Conservation (phyloP, 2,888 invertebrate genomes). For the Coleophora flavipennella region DNA sequence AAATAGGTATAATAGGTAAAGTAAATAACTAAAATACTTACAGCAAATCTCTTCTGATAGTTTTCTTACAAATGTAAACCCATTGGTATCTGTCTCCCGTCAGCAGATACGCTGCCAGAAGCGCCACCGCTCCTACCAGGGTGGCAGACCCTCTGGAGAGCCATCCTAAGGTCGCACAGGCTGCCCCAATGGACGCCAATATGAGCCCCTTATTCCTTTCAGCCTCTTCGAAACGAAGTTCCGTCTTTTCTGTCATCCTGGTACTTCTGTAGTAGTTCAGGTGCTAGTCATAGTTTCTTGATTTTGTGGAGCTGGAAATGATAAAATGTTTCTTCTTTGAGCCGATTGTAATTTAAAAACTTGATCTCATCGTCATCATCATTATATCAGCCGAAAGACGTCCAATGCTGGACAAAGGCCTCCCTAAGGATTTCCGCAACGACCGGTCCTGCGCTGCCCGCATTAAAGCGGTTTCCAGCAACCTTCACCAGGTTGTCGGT, state of each 20-base stretch:
- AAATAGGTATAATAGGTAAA: too few species aligned
- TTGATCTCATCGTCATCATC: too few species aligned
- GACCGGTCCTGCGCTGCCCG: background rate
- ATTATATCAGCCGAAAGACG: background rate
- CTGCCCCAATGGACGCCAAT: constrained; percentile 30
- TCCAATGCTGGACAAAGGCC: background rate
- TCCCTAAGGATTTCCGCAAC: background rate
- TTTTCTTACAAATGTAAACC: constrained; percentile 62
- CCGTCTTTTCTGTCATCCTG: constrained; percentile 58
- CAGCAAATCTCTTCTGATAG: constrained; percentile 49
- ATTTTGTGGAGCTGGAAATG: background rate
- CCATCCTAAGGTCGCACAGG: constrained; percentile 35
- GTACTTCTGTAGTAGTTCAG: constrained; percentile 23
- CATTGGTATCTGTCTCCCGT: constrained; percentile 63
- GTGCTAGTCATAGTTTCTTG: constrained; percentile 1
- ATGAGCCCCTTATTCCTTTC: constrained; percentile 40
- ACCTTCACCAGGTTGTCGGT: background rate
- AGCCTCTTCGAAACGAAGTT: constrained; percentile 58
- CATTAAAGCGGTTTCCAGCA: background rate
- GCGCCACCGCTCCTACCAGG: constrained; percentile 29
- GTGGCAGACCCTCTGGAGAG: constrained; percentile 30
- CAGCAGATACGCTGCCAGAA: constrained; percentile 43
- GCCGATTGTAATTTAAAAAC: too few species aligned
- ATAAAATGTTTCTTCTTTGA: too few species aligned
- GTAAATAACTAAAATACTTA: constrained; percentile 31